Percentiles rank a stretch among this genome's conserved stretches.
These are phyloP conservation scores for Onthophagus taurus DNA, from an alignment of 1,140 invertebrate species.

Conservation along the genomic window DNA sequence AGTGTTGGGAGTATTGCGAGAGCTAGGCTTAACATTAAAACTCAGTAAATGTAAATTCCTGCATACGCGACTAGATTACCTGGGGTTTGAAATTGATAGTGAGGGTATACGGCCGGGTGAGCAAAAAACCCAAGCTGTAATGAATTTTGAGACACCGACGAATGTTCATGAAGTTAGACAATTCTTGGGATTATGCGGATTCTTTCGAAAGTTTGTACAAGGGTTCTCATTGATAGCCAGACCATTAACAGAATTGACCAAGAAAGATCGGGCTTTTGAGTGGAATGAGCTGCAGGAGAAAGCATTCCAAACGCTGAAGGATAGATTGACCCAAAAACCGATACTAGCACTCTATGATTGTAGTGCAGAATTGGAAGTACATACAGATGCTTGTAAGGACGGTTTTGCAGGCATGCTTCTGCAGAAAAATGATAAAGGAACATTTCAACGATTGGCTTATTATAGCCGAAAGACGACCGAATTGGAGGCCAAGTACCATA, in stretches of 20 bases:
- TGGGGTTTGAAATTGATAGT: background rate
- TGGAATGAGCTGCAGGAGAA: constrained; percentile 17
- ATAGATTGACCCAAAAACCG: constrained; percentile 19
- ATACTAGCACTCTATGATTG: constrained; percentile 30
- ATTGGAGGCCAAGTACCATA: constrained; percentile 1
- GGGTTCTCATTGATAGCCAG: constrained; percentile 20
- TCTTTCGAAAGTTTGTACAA: constrained; percentile 25
- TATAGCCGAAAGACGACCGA: background rate
- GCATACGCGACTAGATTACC: constrained; percentile 17
- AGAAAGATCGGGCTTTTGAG: constrained; percentile 16
- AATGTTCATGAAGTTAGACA: constrained; percentile 23
- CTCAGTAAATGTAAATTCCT: constrained; percentile 25
- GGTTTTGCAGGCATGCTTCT: constrained; percentile 26
- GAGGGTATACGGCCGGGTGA: constrained; percentile 6
- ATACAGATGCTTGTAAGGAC: constrained; percentile 28
- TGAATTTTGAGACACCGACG: constrained; percentile 15
- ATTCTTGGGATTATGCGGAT: constrained; percentile 26
- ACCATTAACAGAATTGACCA: constrained; percentile 21
- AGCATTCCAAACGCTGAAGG: constrained; percentile 25
- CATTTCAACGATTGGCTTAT: constrained; percentile 8
- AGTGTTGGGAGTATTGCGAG: constrained; percentile 24
- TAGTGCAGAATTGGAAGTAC: constrained; percentile 25
- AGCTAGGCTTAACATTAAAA: constrained; percentile 25
- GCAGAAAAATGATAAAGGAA: constrained; percentile 17
- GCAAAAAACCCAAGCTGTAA: constrained; percentile 4